Base-by-base conservation (phyloP, 2,797 vertebrate genomes). In the Xerus rutilus region DNA sequence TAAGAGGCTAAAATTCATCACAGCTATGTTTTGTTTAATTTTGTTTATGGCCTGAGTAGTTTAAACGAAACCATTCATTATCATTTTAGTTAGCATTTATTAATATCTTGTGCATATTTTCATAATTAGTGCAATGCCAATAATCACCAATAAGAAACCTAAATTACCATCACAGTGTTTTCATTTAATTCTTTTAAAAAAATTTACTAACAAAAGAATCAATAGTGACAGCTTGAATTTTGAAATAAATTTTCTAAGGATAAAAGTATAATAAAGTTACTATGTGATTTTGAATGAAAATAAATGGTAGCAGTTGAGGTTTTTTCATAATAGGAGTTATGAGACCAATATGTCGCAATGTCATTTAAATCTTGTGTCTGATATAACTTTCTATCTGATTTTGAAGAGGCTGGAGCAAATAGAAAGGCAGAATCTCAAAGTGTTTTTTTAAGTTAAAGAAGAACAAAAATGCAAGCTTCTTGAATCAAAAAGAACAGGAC, bases 61-160 rank as follows among this genome's bases (percentile, higher is more conserved):
- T 96, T 73, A 97, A 94, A 92, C 83, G 17, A 78, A 96, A 87
- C 52, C 4, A 21, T 49, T 95, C 35, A 82, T 87, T 95, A 92
- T 65, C 45, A 93, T 93, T 97, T 96, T 94, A 86, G 45, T 93
- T 95, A 87, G 7, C 30, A 84, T 39, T 95, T 97, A 91, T 92
- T 94, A 86, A 72, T 43, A 94, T 65, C 2, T 77, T 18, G 23
- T 32, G 35, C 25, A 76, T 72, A 79, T 74, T 93, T 87, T 89
- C 52, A 65, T 89, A 93, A 89, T 77, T 82, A 17, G 81, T 7
- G 3, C 12, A 57, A 86, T 59, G 47, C 1, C 43, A 76, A 57
- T 85, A 96, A 93, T 92, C 73, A 79, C n/a, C 62, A 73, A 45
- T 77, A 92, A 77, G 52, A 92, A 87, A 45, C 9, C 39, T 65